Evolutionary conservation across 2,797 vertebrate species (phyloP).

Genomic region (Sebastes minor): DNA sequence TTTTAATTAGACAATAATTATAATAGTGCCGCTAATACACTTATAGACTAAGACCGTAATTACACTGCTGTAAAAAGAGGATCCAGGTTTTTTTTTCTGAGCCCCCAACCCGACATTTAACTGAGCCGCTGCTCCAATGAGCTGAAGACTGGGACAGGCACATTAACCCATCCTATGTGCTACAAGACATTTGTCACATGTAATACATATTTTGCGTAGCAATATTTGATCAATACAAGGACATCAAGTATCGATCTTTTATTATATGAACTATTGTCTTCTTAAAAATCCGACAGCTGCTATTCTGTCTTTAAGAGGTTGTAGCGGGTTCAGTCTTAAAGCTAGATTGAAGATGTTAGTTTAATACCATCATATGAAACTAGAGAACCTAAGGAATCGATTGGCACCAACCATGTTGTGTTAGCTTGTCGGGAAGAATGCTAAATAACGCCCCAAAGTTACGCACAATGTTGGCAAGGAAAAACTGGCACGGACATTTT

Average conservation of each 20-base stretch:
- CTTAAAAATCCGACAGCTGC: not conserved
- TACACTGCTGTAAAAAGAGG: not conserved
- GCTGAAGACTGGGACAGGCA: not conserved
- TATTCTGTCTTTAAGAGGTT: not conserved
- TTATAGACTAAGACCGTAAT: not conserved
- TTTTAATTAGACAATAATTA: conserved; percentile 1
- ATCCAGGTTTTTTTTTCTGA: not conserved
- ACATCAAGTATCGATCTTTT: not conserved
- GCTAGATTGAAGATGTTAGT: not conserved
- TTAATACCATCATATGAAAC: not conserved
- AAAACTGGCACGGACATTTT: not conserved
- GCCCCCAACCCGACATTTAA: not conserved
- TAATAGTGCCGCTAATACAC: not conserved
- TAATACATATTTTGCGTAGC: not conserved
- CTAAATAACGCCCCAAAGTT: not conserved
- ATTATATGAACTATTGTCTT: not conserved
- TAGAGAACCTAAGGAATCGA: not conserved
- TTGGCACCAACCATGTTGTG: no score
- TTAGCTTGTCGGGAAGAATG: not conserved
- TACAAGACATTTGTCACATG: not conserved
- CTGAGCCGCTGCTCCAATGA: not conserved
- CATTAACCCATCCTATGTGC: not conserved
- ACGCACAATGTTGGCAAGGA: no score
- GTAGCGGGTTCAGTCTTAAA: not conserved
- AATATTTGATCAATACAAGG: not conserved